Percentiles rank a stretch among this genome's conserved stretches.
phyloP scores from a whole-genome alignment of 2,113 vertebrate species.

The Toxotes chatareus region DNA sequence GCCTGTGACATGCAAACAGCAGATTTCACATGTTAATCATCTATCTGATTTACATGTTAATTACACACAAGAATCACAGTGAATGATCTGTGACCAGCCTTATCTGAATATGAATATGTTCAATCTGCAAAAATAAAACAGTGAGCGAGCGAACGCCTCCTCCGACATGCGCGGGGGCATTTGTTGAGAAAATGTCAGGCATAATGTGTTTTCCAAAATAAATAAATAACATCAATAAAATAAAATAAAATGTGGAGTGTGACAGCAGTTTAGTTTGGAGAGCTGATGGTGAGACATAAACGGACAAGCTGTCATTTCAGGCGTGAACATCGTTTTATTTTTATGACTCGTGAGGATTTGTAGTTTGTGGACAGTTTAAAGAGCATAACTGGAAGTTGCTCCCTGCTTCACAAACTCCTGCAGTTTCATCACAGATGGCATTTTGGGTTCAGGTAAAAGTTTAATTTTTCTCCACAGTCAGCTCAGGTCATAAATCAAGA shows the following conservation, averaged over 20 bases:
- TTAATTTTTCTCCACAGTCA: not conserved
- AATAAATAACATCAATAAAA: not conserved
- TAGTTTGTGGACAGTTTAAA: slow-evolving; percentile 1
- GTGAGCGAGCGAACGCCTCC: not conserved
- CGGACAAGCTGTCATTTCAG: slow-evolving; percentile 5
- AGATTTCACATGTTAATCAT: slow-evolving; percentile 38
- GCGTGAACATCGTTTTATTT: not conserved
- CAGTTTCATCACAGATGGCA: slow-evolving; percentile 39
- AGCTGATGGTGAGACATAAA: not conserved
- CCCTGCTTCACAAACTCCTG: not conserved
- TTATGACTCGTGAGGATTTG: not conserved
- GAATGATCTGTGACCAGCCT: slow-evolving; percentile 20
- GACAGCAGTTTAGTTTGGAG: not conserved
- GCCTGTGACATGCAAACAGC: slow-evolving; percentile 10
- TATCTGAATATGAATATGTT: slow-evolving; percentile 53
- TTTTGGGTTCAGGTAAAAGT: slow-evolving; percentile 45
- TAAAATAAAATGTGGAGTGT: not conserved
- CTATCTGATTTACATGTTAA: slow-evolving; percentile 44
- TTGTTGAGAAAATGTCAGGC: slow-evolving; percentile 29
- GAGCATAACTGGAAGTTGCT: slow-evolving; percentile 5
- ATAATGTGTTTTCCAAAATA: slow-evolving; percentile 2
- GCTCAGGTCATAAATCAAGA: slow-evolving; percentile 37
- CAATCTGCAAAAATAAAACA: slow-evolving; percentile 13
- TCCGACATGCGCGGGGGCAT: not conserved
- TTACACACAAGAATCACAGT: not conserved